Evolutionary conservation across 2,797 vertebrate genomes (phyloP), one percentile per base, ranked within the genome.

Genomic region (Myiothlypis coronata): DNA sequence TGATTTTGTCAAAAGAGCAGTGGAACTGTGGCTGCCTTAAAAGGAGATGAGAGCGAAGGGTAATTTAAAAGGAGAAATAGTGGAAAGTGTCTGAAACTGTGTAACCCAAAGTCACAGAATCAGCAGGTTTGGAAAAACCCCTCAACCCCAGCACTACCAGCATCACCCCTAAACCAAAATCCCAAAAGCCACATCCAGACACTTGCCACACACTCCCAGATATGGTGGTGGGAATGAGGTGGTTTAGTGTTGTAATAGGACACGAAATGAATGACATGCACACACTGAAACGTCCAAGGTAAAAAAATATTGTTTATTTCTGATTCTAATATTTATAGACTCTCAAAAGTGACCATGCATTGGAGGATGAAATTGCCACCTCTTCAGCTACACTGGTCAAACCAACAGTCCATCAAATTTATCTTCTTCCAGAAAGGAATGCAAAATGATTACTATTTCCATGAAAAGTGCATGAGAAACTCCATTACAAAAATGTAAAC

Each of bases 221-320:
- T 2, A 15, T 0, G 1, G 21, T 11, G 49, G 21, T 17, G 4
- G 15, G 55, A 50, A 28, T 3, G 19, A 9, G 4, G 5, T 20
- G 19, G 7, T 65, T 85, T 34, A 16, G 10, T 11, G n/a, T 6
- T 1, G 0, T n/a, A 56, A 3, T 8, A 34, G n/a, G n/a, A 56
- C 14, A 56, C 1, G 5, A 34, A 56, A 56, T 56, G 55, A 56
- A 24, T 1, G 1, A 24, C n/a, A 34, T 1, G 4, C 22, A 56
- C 22, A 24, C 0, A 1, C 22, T 16, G 14, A 34, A 56, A 34
- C 3, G 4, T 15, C 53, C 7, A 56, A 8, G 22, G n/a, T 56
- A 24, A 34, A 56, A 56, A 34, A 56, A n/a, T 3, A 10, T 24
- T 8, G n/a, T 56, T 56, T 17, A 35, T 24, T 56, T 56, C n/a